Evolutionary conservation across 2,888 invertebrate genomes (phyloP).

Genomic region (Xanthostigma xanthostigma): DNA sequence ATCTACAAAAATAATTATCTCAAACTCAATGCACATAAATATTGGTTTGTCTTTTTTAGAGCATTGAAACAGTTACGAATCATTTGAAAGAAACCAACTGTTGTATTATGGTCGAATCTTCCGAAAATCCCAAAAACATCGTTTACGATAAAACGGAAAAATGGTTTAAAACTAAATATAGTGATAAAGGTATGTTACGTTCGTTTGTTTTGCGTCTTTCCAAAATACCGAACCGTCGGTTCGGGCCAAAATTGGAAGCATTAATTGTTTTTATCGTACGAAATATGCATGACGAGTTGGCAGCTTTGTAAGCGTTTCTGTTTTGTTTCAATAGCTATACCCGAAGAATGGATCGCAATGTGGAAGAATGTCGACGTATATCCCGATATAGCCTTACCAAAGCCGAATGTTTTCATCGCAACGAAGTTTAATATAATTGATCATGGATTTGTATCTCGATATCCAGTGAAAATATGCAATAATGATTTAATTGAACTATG

Average conservation of each 20-base stretch:
- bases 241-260: too few species aligned
- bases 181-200: constrained; percentile 34
- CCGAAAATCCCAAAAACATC: constrained; percentile 34
- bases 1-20: too few species aligned
- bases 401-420: constrained; percentile 57
- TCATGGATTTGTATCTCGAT: constrained; percentile 25
- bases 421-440: constrained; percentile 48
- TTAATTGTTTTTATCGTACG: too few species aligned
- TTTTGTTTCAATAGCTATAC: constrained; percentile 33
- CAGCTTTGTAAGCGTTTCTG: too few species aligned
- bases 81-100: constrained; percentile 47
- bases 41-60: constrained; percentile 24
- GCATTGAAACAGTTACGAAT: constrained; percentile 42
- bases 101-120: constrained; percentile 55
- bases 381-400: constrained; percentile 48
- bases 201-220: neutral
- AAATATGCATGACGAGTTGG: too few species aligned
- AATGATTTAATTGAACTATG: constrained; percentile 52
- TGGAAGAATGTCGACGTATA: constrained; percentile 45
- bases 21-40: too few species aligned
- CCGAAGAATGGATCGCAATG: constrained; percentile 40
- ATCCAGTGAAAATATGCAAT: constrained; percentile 42
- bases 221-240: too few species aligned
- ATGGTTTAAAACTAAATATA: constrained; percentile 76
- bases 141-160: constrained; percentile 52